Conservation (phyloP, 2,797 vertebrate species). For the Bucorvus abyssinicus region DNA sequence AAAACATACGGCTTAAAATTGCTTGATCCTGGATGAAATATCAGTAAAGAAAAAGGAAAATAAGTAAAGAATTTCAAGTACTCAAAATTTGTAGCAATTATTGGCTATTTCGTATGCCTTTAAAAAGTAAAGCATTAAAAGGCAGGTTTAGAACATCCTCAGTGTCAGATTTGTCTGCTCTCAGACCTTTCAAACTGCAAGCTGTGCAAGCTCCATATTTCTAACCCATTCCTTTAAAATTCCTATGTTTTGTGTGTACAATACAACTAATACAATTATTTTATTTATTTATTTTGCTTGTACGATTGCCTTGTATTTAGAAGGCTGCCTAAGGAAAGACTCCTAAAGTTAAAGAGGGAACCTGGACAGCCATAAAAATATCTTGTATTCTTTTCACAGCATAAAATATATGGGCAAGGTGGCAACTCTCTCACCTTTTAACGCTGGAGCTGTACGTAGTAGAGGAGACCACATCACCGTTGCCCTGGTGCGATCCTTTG, state of each 20-base stretch:
- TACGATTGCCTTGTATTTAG: not conserved
- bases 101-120: not conserved
- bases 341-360: constrained; percentile 1
- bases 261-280: not conserved
- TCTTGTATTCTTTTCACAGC: not conserved
- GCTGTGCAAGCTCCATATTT: not conserved
- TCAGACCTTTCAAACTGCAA: not conserved
- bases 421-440: not conserved
- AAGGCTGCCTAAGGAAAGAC: constrained; percentile 7
- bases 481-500: not conserved
- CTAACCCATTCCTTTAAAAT: not conserved
- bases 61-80: not conserved
- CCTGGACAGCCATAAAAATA: constrained; percentile 8
- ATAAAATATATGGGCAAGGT: not conserved
- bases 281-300: constrained; percentile 2
- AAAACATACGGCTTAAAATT: not conserved
- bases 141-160: not conserved
- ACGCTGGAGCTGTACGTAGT: not conserved
- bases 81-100: not conserved
- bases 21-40: not conserved
- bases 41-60: not conserved
- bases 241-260: not conserved
- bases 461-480: not conserved
- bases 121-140: not conserved
- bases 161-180: not conserved